phyloP scores from a whole-genome alignment of 1,140 invertebrate genomes.

The Tetranychus urticae region DNA sequence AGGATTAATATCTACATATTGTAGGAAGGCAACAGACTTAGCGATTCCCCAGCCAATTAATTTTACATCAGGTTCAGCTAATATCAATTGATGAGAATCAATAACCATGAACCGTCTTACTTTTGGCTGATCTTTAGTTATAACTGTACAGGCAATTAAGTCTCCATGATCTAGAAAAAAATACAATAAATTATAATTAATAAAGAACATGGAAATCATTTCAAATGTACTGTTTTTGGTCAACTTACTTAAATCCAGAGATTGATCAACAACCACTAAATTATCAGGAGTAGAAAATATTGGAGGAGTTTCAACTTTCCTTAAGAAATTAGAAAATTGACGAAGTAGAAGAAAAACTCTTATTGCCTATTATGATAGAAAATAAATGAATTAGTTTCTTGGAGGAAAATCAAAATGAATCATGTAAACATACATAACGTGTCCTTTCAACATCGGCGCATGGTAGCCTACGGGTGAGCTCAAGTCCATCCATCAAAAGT shows the following conservation, averaged over 20 bases:
- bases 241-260: slow-evolving; percentile 68
- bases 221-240: not conserved
- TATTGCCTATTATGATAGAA: slow-evolving; percentile 37
- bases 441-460: slow-evolving; percentile 90
- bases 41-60: slow-evolving; percentile 87
- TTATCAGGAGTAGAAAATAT: slow-evolving; percentile 71
- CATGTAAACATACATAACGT: slow-evolving; percentile 29
- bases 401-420: not conserved
- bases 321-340: slow-evolving; percentile 50
- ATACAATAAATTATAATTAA: not conserved
- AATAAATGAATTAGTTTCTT: not conserved
- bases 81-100: slow-evolving; percentile 72
- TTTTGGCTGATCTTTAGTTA: slow-evolving; percentile 64
- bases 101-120: slow-evolving; percentile 80
- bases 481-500: slow-evolving; percentile 56
- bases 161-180: slow-evolving; percentile 66
- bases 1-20: slow-evolving; percentile 45
- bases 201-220: not conserved
- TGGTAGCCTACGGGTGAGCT: slow-evolving; percentile 75
- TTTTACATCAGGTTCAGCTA: slow-evolving; percentile 83
- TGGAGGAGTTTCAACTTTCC: slow-evolving; percentile 52
- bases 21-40: slow-evolving; percentile 49
- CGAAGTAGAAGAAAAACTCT: slow-evolving; percentile 79
- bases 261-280: slow-evolving; percentile 70
- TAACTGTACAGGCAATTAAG: slow-evolving; percentile 79